Conservation (phyloP, 2,113 vertebrate species). For the Gallinago jamesoni region DNA sequence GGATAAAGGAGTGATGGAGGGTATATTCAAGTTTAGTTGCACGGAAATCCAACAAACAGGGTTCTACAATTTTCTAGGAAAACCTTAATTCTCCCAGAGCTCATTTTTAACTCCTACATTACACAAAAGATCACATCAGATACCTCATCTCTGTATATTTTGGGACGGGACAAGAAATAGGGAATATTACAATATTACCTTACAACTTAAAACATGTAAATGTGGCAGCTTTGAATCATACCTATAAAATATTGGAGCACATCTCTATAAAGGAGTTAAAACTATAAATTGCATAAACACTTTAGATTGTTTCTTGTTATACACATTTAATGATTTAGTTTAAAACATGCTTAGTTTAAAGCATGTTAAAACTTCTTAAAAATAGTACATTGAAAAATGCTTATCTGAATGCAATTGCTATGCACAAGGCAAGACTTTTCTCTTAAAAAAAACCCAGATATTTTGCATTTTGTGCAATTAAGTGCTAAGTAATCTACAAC, state of each 20-base stretch:
- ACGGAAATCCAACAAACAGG: background rate
- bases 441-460: background rate
- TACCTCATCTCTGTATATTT: background rate
- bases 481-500: slow-evolving; percentile 16
- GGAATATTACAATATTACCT: background rate
- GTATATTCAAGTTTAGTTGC: accelerated
- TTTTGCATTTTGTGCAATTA: slow-evolving; percentile 4
- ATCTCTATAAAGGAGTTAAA: background rate
- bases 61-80: background rate
- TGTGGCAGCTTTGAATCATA: background rate
- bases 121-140: background rate
- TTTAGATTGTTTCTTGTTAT: background rate
- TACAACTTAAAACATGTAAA: background rate
- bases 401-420: background rate
- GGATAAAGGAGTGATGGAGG: background rate
- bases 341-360: background rate
- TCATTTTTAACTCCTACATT: background rate
- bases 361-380: background rate
- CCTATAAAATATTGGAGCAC: background rate
- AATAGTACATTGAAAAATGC: background rate
- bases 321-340: background rate
- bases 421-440: background rate
- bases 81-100: background rate
- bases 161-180: background rate
- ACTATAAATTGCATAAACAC: background rate